Evolutionary conservation across 2,888 invertebrate species (phyloP), one percentile per base, ranked within the genome.

Genomic region (Sphaeridia pumilis): DNA sequence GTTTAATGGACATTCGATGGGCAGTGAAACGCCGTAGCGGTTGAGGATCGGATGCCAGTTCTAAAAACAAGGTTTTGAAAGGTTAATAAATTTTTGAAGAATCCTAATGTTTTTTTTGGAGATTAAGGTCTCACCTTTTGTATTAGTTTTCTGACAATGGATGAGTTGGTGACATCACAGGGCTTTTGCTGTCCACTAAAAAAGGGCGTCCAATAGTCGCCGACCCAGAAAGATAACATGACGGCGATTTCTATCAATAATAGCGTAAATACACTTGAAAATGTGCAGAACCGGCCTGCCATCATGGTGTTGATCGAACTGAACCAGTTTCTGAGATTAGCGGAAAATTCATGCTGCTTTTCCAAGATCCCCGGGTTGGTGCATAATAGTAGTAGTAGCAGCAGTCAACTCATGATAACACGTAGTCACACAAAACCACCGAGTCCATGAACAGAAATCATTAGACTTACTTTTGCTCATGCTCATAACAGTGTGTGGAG

Each of bases 1-100:
- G 74, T 90, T 88, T 70, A 90, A 83, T 42, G 90, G 90, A 70
- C 90, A 90, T 72, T 89, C 88, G 67, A 88, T 70, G n/a, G 89
- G 89, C 64, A 90, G 73, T 68, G 81, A 82, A 55, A 87, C 85
- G 73, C 87, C 84, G 75, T 87, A 87, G 71, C 87, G 84, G 69
- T 87, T 87, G 72, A 90, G 74, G 57, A 89, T 83, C 52, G 90
- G 89, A 62, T 84, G 78, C 87, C 89, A 88, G 81, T 88, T 87
- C 78, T 77, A 65, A 12, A 65, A 59, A n/a, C n/a, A n/a, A n/a
- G n/a, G n/a, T n/a, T n/a, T n/a, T n/a, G n/a, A n/a, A n/a, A n/a
- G n/a, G n/a, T n/a, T n/a, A n/a, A n/a, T n/a, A n/a, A n/a, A n/a
- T n/a, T n/a, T n/a, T n/a, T n/a, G n/a, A n/a, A n/a, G n/a, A n/a